Evolutionary conservation across 2,113 vertebrate species (phyloP), one percentile per base, ranked within the genome.

Genomic region (Sinocyclocheilus maitianheensis): DNA sequence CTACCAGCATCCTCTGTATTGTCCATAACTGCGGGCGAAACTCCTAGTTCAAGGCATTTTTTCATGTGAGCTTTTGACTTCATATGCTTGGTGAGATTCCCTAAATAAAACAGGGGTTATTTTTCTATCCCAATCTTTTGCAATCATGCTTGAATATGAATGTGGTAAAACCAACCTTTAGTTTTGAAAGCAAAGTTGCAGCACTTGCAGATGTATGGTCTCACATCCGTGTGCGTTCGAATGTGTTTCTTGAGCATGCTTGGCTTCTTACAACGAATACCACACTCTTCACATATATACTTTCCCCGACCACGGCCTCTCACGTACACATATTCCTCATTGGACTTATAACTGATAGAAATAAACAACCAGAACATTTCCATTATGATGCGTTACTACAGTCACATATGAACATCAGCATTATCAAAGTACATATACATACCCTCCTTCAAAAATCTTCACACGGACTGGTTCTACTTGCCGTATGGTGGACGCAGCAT

Each of bases 161-260:
- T 48, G 11, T 48, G 46, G 18, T 79, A 40, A 79, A 51, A 34
- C 91, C 69, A 94, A 99, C 98, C 98, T 99, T 99, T 99, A 51
- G 98, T 99, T 95, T 99, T 99, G 93, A 99, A 99, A 91, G 98
- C 98, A 58, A 99, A 99, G 92, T 99, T 99, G 93, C 98, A 99
- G 92, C 97, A 92, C 91, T 97, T 97, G 96, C 98, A 99, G 85
- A 99, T 95, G 1, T 99, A 99, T 67, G 98, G 98, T 86, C 98
- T 95, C 79, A 99, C 97, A 55, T 99, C 98, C 1, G 98, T 99
- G 79, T 99, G 98, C 40, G 98, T 99, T 77, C 98, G 96, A 90
- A 99, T 99, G 90, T 99, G 98, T 92, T 99, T 99, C 85, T 99
- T 99, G 84, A 99, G 96, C 98, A 99, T 99, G 94, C 98, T 99